A percentile compares a stretch with the other conserved stretches of the same genome.
Evolutionary conservation across 2,113 vertebrate species (phyloP).

Genomic region (Phalacrocorax carbo): DNA sequence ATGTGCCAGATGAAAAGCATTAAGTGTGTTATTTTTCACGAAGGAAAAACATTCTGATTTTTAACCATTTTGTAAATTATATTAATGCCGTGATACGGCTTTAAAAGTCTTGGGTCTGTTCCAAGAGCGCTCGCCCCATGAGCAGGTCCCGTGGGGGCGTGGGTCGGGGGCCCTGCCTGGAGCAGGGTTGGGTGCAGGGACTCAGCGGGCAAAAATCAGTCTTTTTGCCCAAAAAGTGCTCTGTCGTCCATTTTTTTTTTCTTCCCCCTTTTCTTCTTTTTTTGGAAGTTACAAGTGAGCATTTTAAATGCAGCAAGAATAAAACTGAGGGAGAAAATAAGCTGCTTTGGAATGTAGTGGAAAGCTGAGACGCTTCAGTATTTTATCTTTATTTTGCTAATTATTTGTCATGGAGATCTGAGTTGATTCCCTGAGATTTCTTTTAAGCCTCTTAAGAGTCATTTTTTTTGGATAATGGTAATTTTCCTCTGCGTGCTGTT

Average conservation of each 20-base stretch:
- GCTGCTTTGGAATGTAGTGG: constrained; percentile 33
- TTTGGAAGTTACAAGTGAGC: background rate
- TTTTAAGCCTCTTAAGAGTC: constrained; percentile 57
- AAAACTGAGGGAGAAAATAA: constrained; percentile 37
- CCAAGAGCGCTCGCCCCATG: background rate
- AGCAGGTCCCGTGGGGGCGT: background rate
- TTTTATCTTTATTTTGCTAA: constrained; percentile 66
- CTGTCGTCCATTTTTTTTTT: rapidly evolving
- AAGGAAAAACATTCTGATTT: constrained; percentile 71
- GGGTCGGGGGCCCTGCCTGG: background rate
- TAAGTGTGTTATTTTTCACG: constrained; percentile 72
- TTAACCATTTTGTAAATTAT: constrained; percentile 76
- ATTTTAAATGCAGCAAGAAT: constrained; percentile 12
- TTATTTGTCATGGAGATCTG: constrained; percentile 57
- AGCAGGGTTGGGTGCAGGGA: background rate
- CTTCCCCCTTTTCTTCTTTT: background rate
- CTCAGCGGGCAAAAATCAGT: background rate
- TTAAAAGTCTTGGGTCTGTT: constrained; percentile 12
- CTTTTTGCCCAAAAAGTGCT: background rate
- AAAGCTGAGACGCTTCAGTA: constrained; percentile 45
- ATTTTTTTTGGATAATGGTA: constrained; percentile 56
- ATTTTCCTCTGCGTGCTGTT: constrained; percentile 40
- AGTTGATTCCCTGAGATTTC: constrained; percentile 48
- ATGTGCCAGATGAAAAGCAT: constrained; percentile 80
- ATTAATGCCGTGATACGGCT: constrained; percentile 61